Evolutionary conservation across 2,113 vertebrate species (phyloP).

Genomic region (Condylura cristata): DNA sequence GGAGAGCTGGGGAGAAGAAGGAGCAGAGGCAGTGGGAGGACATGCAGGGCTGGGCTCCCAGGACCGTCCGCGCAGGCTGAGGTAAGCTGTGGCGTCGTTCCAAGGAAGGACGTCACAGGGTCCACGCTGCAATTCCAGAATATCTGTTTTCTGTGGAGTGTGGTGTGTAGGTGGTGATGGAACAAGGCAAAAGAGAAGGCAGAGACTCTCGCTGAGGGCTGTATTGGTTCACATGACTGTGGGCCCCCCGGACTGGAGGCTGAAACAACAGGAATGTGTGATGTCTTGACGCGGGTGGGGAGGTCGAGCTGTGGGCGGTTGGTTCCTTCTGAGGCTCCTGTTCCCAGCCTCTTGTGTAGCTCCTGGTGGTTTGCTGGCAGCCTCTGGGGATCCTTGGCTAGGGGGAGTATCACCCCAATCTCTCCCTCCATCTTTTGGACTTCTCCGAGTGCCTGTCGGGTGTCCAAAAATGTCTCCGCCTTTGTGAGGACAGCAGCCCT

Average conservation of each 20-base stretch:
- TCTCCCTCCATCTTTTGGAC: neutral
- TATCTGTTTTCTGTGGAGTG: neutral
- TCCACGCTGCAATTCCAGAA: neutral
- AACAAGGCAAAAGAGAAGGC: neutral
- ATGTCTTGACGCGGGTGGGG: neutral
- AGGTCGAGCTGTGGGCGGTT: neutral
- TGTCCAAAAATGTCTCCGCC: neutral
- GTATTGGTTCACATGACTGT: accelerated
- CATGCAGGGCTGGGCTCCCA: neutral
- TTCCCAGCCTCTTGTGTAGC: accelerated
- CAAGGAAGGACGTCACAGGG: accelerated
- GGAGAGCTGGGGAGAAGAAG: too few species aligned
- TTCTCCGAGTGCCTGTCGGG: too few species aligned
- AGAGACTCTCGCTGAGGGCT: neutral
- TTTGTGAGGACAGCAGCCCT: neutral
- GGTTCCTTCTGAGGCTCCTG: neutral
- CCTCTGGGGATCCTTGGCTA: neutral
- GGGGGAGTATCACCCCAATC: neutral
- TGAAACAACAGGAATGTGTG: neutral
- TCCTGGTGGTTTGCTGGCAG: neutral
- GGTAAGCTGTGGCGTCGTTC: neutral
- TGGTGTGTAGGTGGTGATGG: neutral
- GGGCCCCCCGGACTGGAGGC: accelerated
- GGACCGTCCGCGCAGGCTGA: accelerated
- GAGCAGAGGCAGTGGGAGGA: neutral